Evolutionary conservation across 2,113 vertebrate species (phyloP), one percentile per base, ranked within the genome.

Genomic region (Bostrychus sinensis): DNA sequence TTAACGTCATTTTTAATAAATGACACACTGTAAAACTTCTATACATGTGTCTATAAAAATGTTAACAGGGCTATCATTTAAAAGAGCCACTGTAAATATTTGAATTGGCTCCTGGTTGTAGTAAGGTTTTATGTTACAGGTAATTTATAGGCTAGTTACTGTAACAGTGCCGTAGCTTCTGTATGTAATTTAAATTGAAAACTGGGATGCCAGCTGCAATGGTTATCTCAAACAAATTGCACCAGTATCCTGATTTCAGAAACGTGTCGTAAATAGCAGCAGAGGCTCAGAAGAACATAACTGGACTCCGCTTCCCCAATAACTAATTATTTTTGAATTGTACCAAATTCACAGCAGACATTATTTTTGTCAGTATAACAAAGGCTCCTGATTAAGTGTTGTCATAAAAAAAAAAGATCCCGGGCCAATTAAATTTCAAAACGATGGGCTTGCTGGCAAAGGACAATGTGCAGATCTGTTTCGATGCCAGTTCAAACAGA

Each of bases 381-480:
- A 91, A 89, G 72, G 76, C 36, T 50, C 68, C 75, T 88, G 87
- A 92, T 91, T 86, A 90, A 88, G 82, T 86, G 82, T 86, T 86
- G 85, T 89, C 85, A 87, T 86, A 80, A 89, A 83, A 85, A 81
- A 89, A 81, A 84, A 53, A 75, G 66, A 82, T 82, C 65, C 75
- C 39, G 61, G 64, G 80, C 83, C 87, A 88, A 90, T 91, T 88
- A 84, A 77, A 88, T 88, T 79, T 75, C 46, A 68, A 50, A 54
- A 67, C 76, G 41, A 78, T 61, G 70, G 59, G 80, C 62, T 84
- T 12, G 16, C 68, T 69, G 83, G 70, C 70, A 74, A 75, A 83
- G 74, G 81, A 78, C 74, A 78, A 79, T 83, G 77, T 82, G 78
- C 78, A 65, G 71, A 71, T 72, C 70, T 74, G 69, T 63, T 68